Conservation (phyloP, 2,797 vertebrate genomes). For the Lepus townsendii region DNA sequence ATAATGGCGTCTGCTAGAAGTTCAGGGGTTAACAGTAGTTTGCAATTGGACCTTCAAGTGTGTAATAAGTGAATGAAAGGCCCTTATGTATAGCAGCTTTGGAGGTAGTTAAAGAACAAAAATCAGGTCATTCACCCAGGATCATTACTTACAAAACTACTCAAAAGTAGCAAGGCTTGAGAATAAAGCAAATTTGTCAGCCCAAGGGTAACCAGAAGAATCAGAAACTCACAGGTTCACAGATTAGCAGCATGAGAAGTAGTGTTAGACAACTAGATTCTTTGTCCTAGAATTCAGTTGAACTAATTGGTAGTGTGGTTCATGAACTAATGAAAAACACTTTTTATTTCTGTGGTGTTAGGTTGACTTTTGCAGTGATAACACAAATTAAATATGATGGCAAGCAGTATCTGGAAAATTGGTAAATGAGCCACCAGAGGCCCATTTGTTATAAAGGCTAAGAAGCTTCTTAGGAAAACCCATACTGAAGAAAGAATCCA, state of each 20-base stretch:
- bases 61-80: neutral
- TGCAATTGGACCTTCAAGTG: neutral
- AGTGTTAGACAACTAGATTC: neutral
- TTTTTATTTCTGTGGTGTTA: neutral
- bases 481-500: neutral
- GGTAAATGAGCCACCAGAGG: neutral
- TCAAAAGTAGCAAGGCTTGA: neutral
- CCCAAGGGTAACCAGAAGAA: neutral
- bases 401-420: neutral
- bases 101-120: neutral
- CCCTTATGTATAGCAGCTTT: neutral
- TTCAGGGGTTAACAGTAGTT: neutral
- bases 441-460: neutral
- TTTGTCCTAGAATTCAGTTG: neutral
- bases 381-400: neutral
- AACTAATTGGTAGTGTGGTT: neutral
- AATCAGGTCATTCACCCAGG: neutral
- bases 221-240: neutral
- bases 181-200: neutral
- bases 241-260: neutral
- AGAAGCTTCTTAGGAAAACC: neutral
- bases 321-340: neutral
- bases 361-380: neutral
- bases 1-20: neutral
- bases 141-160: conserved; percentile 6